phyloP scores from a whole-genome alignment of 53 echinoderm and acorn worm genomes.

The Echinometra lucunter region DNA sequence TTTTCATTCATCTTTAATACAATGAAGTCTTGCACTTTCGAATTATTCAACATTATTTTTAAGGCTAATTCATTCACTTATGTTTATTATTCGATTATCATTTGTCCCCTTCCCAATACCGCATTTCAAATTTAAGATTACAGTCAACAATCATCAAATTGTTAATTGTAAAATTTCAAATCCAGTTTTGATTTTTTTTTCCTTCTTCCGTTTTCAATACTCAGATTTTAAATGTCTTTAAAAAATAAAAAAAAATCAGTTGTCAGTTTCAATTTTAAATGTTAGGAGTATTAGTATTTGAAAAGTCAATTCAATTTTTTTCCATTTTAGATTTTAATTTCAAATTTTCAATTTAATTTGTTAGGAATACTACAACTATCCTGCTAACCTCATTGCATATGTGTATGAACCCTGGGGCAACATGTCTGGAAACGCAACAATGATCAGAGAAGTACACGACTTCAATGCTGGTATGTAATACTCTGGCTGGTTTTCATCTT shows the following conservation, averaged over 20 bases:
- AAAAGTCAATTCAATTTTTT: too few relatives aligned
- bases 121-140: too few relatives aligned
- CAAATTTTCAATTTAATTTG: background rate
- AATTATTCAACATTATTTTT: too few relatives aligned
- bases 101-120: too few relatives aligned
- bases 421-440: background rate
- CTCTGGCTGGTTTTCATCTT: background rate
- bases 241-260: too few relatives aligned
- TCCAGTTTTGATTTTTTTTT: too few relatives aligned
- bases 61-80: background rate
- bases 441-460: conserved; percentile 56
- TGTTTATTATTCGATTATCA: background rate
- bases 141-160: too few relatives aligned
- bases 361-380: conserved; percentile 52
- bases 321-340: too few relatives aligned
- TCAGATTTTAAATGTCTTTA: too few relatives aligned
- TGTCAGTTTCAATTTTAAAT: background rate
- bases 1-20: background rate
- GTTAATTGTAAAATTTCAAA: too few relatives aligned
- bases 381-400: conserved; percentile 12
- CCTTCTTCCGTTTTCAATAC: too few relatives aligned
- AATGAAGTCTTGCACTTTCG: too few relatives aligned
- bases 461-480: conserved; percentile 44
- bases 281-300: background rate
- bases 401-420: conserved; percentile 15